Percentiles rank a stretch among this genome's conserved stretches.
Evolutionary conservation across 2,797 vertebrate species (phyloP).

Genomic region (Danio choprae): DNA sequence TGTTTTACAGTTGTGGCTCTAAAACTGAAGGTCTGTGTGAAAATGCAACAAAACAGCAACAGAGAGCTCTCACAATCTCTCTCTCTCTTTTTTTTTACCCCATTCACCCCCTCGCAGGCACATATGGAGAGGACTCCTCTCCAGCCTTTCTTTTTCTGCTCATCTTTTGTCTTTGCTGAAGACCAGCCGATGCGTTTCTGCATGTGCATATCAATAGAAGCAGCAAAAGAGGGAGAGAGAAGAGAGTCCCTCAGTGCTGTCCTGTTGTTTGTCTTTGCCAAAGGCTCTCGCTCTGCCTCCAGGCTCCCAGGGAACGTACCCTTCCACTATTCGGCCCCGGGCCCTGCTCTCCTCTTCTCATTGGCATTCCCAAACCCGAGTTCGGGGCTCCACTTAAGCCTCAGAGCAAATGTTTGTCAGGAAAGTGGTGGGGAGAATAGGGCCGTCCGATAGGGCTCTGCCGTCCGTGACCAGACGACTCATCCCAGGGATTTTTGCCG

Average conservation of each 20-base stretch:
- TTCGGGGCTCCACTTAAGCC: constrained; percentile 84
- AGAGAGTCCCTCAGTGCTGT: constrained; percentile 74
- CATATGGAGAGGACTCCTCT: constrained; percentile 72
- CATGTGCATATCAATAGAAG: constrained; percentile 83
- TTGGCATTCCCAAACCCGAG: constrained; percentile 84
- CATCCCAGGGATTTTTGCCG: constrained; percentile 92
- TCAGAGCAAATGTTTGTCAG: constrained; percentile 93
- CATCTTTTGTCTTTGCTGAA: constrained; percentile 80
- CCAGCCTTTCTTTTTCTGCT: constrained; percentile 62
- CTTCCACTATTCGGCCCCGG: constrained; percentile 71
- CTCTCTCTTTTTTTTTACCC: constrained; percentile 68
- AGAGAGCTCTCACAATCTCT: constrained; percentile 51
- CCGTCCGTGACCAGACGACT: constrained; percentile 98
- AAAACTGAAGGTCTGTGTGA: constrained; percentile 54
- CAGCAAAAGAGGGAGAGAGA: constrained; percentile 55
- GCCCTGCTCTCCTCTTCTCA: constrained; percentile 77
- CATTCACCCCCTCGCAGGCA: constrained; percentile 75
- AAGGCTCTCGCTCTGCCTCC: constrained; percentile 83
- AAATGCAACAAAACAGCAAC: constrained; percentile 66
- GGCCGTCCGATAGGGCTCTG: constrained; percentile 77
- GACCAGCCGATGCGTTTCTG: constrained; percentile 76
- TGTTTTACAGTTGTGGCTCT: constrained; percentile 52
- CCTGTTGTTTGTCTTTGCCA: constrained; percentile 84
- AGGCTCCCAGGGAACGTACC: constrained; percentile 81
- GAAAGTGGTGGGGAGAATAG: constrained; percentile 84